Base-by-base conservation (phyloP, 2,888 invertebrate species). In the Epiblema foenella region DNA sequence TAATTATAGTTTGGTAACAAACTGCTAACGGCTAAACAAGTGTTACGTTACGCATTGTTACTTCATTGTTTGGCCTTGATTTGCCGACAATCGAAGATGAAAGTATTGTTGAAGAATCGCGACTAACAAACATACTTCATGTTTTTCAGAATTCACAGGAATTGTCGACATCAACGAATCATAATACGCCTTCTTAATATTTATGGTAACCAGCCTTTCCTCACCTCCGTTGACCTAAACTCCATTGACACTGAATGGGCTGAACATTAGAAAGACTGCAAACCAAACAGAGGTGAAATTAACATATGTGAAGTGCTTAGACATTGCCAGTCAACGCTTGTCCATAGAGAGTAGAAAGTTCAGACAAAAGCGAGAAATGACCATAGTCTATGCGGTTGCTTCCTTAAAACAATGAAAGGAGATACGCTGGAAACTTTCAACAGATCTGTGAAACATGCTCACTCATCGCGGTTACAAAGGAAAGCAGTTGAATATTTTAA, bases 311-410 rank as follows among this genome's bases (percentile, higher is more conserved):
- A 79, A 76, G 84, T 85, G 85, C 85, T 81, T 77, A 71, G 80
- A 81, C 81, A 88, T 89, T 88, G 84, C 77, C 83, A 89, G 84
- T 87, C 78, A 54, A 59, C 73, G 70, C 88, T 77, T 74, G 83
- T 77, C 83, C 83, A 90, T 84, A 79, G 86, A 82, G 90, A 90
- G 79, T 86, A 90, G 91, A 92, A 92, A 92, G 91, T 87, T 79
- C 76, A 75, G 83, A 89, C 90, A 87, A 87, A 85, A 52, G 81
- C 84, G 75, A 81, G 87, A 89, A 89, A 90, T 89, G 86, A 87
- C 89, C 88, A 86, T 83, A 85, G 79, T 78, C 73, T 77, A 79
- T 83, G 84, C 78, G 85, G 82, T 90, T 88, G 85, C 90, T 89
- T 90, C 71, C 8, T 56, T 81, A 88, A 85, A 89, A 88, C 84